Evolutionary conservation across 2,797 vertebrate species (phyloP).

Genomic region (Meriones psammophilus): DNA sequence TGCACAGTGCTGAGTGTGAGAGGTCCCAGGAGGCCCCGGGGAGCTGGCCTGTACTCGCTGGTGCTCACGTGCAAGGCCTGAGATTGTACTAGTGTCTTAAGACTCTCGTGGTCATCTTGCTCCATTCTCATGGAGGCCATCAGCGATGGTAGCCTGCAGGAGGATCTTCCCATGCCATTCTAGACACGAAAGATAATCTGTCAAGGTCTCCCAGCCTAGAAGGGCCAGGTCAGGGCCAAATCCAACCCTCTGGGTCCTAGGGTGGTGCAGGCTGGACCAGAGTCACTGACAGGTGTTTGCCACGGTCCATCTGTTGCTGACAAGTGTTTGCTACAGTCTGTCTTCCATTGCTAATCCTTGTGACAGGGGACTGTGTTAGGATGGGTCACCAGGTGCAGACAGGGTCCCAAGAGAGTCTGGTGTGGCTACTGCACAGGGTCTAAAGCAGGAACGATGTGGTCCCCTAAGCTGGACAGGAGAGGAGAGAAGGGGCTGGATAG

Average conservation of each 20-base stretch:
- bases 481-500: neutral
- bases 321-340: neutral
- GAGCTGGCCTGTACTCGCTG: neutral
- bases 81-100: neutral
- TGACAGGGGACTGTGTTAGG: neutral
- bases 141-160: neutral
- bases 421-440: neutral
- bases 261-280: fast-evolving
- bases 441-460: neutral
- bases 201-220: neutral
- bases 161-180: neutral
- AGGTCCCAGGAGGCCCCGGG: neutral
- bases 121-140: neutral
- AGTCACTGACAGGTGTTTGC: neutral
- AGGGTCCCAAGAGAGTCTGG: neutral
- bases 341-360: neutral
- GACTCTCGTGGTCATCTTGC: neutral
- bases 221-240: neutral
- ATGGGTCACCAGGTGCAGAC: neutral
- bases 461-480: neutral
- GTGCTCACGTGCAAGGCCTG: neutral
- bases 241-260: neutral
- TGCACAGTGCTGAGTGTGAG: neutral
- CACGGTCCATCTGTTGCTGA: neutral
- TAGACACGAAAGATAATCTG: neutral